A percentile compares a stretch with the other conserved stretches of the same genome.
Conservation (phyloP, 2,797 vertebrate genomes). For the Acanthurus leucopareius region DNA sequence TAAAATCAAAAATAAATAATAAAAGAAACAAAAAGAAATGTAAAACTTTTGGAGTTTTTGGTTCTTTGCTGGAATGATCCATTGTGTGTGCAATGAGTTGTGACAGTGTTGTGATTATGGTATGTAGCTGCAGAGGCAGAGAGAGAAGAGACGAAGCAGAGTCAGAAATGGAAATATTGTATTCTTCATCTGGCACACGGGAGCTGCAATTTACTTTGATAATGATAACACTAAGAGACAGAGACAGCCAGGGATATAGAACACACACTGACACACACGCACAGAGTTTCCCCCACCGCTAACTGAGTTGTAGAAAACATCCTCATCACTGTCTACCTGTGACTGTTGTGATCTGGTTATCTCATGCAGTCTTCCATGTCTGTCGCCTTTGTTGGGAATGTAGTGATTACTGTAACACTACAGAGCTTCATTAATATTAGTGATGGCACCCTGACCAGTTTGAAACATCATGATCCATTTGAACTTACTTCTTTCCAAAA, state of each 20-base stretch:
- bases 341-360: constrained; percentile 28
- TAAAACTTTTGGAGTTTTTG: constrained; percentile 18
- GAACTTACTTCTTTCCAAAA: too few relatives aligned
- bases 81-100: constrained; percentile 65
- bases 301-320: constrained; percentile 21
- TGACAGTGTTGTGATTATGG: constrained; percentile 78
- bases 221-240: constrained; percentile 81
- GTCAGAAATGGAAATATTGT: constrained; percentile 78
- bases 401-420: neutral
- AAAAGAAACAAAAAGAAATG: neutral
- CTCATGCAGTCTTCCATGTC: constrained; percentile 32
- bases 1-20: neutral
- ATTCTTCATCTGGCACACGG: constrained; percentile 73
- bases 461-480: too few relatives aligned
- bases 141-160: constrained; percentile 44
- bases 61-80: constrained; percentile 51
- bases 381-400: constrained; percentile 3
- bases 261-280: constrained; percentile 43
- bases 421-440: too few relatives aligned
- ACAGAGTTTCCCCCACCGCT: neutral
- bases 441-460: too few relatives aligned
- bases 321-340: constrained; percentile 27
- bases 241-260: constrained; percentile 70
- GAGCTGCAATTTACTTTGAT: constrained; percentile 77
- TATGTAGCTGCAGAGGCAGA: constrained; percentile 42